phyloP scores from a whole-genome alignment of 2,113 vertebrate genomes.

The Galeopterus variegatus region DNA sequence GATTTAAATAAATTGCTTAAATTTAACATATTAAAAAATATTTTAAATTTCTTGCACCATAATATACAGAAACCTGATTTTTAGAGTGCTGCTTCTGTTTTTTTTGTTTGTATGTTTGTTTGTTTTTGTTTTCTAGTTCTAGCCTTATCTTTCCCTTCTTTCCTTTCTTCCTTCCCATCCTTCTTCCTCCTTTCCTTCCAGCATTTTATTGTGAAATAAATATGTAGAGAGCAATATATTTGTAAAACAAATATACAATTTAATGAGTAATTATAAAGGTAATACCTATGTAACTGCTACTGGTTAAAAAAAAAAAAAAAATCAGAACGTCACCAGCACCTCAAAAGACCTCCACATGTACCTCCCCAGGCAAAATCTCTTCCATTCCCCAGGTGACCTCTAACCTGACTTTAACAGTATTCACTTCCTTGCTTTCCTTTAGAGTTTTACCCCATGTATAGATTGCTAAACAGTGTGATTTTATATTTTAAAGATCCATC shows the following conservation, averaged over 20 bases:
- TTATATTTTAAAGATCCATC: neutral
- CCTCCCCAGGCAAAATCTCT: neutral
- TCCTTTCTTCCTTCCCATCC: neutral
- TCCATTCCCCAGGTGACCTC: neutral
- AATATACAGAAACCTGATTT: neutral
- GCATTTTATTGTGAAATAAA: slow-evolving; percentile 31
- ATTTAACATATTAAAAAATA: slow-evolving; percentile 34
- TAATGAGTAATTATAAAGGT: slow-evolving; percentile 18
- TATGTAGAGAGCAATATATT: neutral
- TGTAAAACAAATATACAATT: neutral
- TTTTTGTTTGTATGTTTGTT: neutral
- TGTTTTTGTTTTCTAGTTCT: slow-evolving; percentile 25
- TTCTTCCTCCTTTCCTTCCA: neutral
- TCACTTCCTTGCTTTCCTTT: slow-evolving; percentile 16
- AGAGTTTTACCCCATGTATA: slow-evolving; percentile 7
- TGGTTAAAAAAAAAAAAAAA: neutral
- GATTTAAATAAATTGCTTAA: neutral
- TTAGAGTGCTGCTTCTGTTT: neutral
- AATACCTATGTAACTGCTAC: neutral
- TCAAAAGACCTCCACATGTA: neutral
- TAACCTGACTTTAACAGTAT: neutral
- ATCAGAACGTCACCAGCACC: neutral
- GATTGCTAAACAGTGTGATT: neutral
- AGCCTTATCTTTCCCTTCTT: neutral
- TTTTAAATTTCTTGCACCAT: slow-evolving; percentile 48